Base-by-base conservation (phyloP, 2,888 invertebrate species). In the Lamellibrachia columna region DNA sequence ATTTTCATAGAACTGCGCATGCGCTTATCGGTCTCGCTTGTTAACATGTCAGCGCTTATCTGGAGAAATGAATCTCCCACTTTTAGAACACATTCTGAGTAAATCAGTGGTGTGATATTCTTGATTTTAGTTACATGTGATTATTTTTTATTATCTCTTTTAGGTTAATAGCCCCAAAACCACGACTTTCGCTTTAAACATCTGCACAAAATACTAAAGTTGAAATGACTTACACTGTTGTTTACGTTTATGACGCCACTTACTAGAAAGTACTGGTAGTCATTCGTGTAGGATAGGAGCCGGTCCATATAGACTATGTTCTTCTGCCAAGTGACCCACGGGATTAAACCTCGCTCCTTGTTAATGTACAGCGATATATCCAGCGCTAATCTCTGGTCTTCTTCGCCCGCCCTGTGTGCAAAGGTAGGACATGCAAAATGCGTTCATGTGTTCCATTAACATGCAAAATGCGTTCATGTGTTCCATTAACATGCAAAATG, bases 381-480 rank as follows among this genome's bases (percentile, higher is more conserved):
- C 92, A 96, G 92, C 0, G 96, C 95, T 7, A 95, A 93, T 55
- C 95, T 93, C 93, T 96, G 96, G 11, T 95, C 94, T 22, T 98
- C 55, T 97, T 97, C 97, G 0, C 98, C 98, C 55, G 95, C 95
- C 93, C 95, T 96, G 40, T 52, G 60, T 40, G 53, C 6, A 22
- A 58, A 11, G 58, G 55, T 22, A 75, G 75, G 15, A 75, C 75
- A 22, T 11, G 75, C 22, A 75, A 75, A 55, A 75, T 75, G 0
- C 75, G 15, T 75, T 75, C 6, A 15, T 75, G n/a, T 75, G n/a
- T 75, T 75, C 3, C 22, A n/a, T 15, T 22, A 75, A 75, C 75
- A 15, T 11, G 75, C 22, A 75, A 75, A 55, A 75, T 75, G 0
- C 75, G 22, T 75, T 75, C 6, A 15, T 75, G n/a, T 75, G n/a